Evolutionary conservation across 2,888 invertebrate genomes (phyloP), one percentile per base, ranked within the genome.

Genomic region (Acleris cristana): DNA sequence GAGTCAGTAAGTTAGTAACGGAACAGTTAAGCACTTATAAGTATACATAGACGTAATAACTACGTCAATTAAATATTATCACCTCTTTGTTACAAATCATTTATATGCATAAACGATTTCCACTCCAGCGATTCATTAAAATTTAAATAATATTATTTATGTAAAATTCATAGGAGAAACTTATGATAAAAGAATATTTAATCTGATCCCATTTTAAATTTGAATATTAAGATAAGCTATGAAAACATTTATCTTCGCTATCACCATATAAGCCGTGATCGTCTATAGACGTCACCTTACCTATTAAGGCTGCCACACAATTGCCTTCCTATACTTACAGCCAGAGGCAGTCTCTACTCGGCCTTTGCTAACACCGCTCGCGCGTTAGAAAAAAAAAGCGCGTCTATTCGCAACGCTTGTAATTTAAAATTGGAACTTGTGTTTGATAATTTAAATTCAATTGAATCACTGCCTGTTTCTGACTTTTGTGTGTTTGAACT

Each of bases 341-440:
- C 21, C 65, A 40, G 58, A 72, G 77, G 73, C 88, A 90, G 90
- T 90, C 81, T 82, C 76, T 62, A 74, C 81, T 86, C 86, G 83
- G 76, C 83, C 69, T 75, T 81, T 77, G 80, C 64, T 72, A 69
- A 70, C 62, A 74, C 65, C 71, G 80, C 80, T 81, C 86, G 88
- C 82, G 85, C 72, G 72, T 74, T 71, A 70, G 76, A 71, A 71
- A 71, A 74, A 74, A 71, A 69, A 56, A 66, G 56, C 23, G 49
- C 65, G 62, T 61, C 26, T 34, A 51, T 57, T 56, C 55, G 60
- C 3, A 57, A 52, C 66, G 21, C 61, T 57, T 12, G 45, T 51
- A 58, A 65, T 53, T 66, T 56, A 10, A 66, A 66, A 52, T 48
- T 57, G n/a, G 61, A 66, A 66, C 66, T 52, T 14, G 45, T 54